A percentile compares a stretch with the other conserved stretches of the same genome.
Evolutionary conservation across 2,113 vertebrate genomes (phyloP).

Genomic region (Pedionomus torquatus): DNA sequence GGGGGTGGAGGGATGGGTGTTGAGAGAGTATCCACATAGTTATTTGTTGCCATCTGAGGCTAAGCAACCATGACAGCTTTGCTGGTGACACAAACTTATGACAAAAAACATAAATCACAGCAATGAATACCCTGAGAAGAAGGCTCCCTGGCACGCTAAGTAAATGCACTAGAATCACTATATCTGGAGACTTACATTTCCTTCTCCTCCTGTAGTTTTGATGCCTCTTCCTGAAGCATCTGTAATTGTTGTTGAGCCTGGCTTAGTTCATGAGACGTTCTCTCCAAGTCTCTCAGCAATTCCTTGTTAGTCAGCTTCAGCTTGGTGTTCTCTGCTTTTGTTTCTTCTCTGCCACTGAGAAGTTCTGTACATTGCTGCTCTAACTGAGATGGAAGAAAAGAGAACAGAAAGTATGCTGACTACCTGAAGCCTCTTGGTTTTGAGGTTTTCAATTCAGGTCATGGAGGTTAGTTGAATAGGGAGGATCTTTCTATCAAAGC

Average conservation of each 20-base stretch:
- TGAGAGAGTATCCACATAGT: too few species aligned
- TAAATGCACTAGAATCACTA: not conserved
- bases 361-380: conserved; percentile 85
- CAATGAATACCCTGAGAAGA: not conserved
- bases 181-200: conserved; percentile 81
- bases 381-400: conserved; percentile 71
- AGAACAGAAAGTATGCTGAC: not conserved
- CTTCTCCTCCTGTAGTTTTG: conserved; percentile 84
- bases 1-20: too few species aligned
- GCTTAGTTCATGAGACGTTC: conserved; percentile 79
- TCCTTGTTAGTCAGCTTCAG: conserved; percentile 88
- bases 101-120: not conserved
- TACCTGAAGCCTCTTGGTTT: not conserved
- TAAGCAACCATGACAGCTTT: not conserved
- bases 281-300: conserved; percentile 82
- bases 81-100: not conserved
- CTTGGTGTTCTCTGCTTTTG: conserved; percentile 86
- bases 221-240: conserved; percentile 83
- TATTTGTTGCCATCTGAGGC: too few species aligned
- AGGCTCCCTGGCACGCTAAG: not conserved
- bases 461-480: not conserved
- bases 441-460: not conserved
- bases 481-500: not conserved
- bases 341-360: conserved; percentile 84
- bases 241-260: conserved; percentile 85